These are phyloP conservation scores for Caiman crocodilus DNA, from an alignment of 2,797 vertebrate genomes.

Conservation along the genomic window DNA sequence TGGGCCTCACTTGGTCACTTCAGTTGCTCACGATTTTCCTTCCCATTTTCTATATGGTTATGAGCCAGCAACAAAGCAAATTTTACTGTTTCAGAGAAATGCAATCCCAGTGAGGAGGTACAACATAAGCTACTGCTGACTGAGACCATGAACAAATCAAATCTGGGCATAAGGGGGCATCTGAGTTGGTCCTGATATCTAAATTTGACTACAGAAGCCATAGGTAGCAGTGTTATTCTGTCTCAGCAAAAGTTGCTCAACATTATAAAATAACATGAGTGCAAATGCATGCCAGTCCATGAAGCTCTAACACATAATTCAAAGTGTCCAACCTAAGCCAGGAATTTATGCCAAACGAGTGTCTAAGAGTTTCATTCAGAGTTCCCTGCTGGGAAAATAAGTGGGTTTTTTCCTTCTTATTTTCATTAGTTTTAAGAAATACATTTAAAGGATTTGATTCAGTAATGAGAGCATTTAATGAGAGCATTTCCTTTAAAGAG, in stretches of 20 bases:
- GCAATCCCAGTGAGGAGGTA: not conserved
- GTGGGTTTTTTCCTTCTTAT: not conserved
- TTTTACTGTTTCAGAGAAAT: not conserved
- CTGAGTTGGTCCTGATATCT: not conserved
- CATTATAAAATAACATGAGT: not conserved
- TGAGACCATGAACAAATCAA: not conserved
- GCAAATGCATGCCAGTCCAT: not conserved
- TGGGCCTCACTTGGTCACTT: accelerated
- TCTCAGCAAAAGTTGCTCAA: not conserved
- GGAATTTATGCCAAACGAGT: not conserved
- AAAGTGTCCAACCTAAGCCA: not conserved
- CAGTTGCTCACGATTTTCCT: not conserved
- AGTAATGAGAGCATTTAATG: not conserved
- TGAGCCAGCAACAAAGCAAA: not conserved
- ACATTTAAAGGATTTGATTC: not conserved
- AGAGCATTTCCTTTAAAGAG: slow-evolving; percentile 18
- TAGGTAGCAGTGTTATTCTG: not conserved
- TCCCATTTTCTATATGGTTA: not conserved
- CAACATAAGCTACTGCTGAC: accelerated
- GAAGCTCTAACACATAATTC: not conserved
- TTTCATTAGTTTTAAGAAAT: slow-evolving; percentile 18
- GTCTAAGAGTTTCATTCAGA: not conserved
- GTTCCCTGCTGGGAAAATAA: not conserved
- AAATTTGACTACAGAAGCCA: not conserved
- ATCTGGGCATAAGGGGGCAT: not conserved